Percentiles rank a stretch among this genome's conserved stretches.
These are phyloP conservation scores for Burhinus bistriatus DNA, from an alignment of 2,113 vertebrate species.

Conservation along the genomic window DNA sequence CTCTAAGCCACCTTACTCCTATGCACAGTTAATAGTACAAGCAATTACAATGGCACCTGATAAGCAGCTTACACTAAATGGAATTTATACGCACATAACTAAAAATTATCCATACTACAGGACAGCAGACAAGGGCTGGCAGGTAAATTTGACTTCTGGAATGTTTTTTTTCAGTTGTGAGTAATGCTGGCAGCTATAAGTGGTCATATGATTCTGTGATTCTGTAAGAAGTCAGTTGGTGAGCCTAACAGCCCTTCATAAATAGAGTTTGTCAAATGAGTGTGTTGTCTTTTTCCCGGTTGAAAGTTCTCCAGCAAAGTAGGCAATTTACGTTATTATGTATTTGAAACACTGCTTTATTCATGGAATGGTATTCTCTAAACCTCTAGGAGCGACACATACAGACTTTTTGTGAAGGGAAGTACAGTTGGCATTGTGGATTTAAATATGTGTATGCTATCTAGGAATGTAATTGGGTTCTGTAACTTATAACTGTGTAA, in stretches of 20 bases:
- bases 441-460: background rate
- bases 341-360: background rate
- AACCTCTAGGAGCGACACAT: background rate
- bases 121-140: slow-evolving; percentile 98
- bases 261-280: background rate
- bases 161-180: background rate
- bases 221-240: background rate
- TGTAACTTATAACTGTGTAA: background rate
- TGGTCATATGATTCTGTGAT: background rate
- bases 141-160: slow-evolving; percentile 75
- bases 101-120: slow-evolving; percentile 97
- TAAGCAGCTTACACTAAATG: slow-evolving; percentile 94
- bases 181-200: background rate
- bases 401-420: background rate
- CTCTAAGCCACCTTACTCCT: slow-evolving; percentile 96
- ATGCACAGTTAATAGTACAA: slow-evolving; percentile 95
- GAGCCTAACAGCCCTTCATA: background rate
- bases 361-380: background rate
- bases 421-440: background rate
- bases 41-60: slow-evolving; percentile 95
- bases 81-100: slow-evolving; percentile 97
- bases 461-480: background rate
- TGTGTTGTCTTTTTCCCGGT: background rate
- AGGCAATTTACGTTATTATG: background rate
- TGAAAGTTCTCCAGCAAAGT: background rate